phyloP scores from a whole-genome alignment of 2,113 vertebrate genomes.

The Corydoras sp. region DNA sequence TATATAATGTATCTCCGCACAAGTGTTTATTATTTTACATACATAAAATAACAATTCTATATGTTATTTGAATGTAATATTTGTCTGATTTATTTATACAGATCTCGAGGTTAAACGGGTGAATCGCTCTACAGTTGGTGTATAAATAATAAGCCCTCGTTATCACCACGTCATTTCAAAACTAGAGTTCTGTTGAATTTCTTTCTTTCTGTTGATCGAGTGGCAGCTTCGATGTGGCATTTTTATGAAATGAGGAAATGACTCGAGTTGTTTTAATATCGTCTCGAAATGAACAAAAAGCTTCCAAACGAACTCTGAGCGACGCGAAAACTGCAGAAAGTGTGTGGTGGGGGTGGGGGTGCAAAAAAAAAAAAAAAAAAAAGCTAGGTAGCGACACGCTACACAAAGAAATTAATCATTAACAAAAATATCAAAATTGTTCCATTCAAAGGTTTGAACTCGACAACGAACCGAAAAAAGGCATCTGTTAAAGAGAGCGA shows the following conservation, averaged over 20 bases:
- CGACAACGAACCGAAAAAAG: background rate
- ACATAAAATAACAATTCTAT: too few relatives aligned
- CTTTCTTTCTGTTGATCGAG: background rate
- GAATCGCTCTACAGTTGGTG: background rate
- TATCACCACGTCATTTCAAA: slow-evolving; percentile 44
- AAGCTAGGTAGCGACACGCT: slow-evolving; percentile 62
- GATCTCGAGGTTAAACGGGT: background rate
- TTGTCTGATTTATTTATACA: too few relatives aligned
- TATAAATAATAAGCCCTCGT: slow-evolving; percentile 46
- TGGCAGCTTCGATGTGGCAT: slow-evolving; percentile 16
- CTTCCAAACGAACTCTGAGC: slow-evolving; percentile 17
- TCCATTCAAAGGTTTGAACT: slow-evolving; percentile 29
- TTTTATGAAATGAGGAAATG: slow-evolving; percentile 12
- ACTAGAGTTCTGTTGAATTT: slow-evolving; percentile 26
- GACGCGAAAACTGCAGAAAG: slow-evolving; percentile 28
- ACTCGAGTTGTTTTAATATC: background rate
- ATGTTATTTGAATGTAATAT: too few relatives aligned
- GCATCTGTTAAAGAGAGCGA: too few relatives aligned
- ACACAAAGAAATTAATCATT: slow-evolving; percentile 79
- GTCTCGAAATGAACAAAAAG: background rate
- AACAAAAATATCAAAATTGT: slow-evolving; percentile 60
- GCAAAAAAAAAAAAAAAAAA: slow-evolving; percentile 51
- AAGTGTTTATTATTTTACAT: too few relatives aligned
- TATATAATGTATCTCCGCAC: too few relatives aligned
- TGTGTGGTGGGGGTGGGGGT: slow-evolving; percentile 45